These are phyloP conservation scores for honey bee (Apis mellifera) DNA, from an alignment of 1,140 invertebrate genomes.

Conservation along the genomic window DNA sequence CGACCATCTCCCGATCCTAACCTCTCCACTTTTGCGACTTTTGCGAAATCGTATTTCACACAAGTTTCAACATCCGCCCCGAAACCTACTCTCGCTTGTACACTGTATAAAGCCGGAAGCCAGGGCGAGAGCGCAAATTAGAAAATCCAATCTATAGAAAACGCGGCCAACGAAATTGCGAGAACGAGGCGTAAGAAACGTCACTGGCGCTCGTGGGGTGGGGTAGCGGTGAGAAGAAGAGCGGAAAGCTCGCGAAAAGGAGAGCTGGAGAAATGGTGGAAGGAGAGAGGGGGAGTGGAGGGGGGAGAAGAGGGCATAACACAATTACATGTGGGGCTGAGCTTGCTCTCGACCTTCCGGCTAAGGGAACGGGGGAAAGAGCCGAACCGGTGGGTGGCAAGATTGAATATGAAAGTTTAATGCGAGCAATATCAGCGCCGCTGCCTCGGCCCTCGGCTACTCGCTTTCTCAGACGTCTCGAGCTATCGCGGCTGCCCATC, in stretches of 20 bases:
- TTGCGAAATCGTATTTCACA: too few species aligned
- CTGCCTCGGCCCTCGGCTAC: conserved; percentile 65
- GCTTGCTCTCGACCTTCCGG: conserved; percentile 59
- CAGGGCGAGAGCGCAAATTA: conserved; percentile 57
- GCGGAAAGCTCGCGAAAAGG: conserved; percentile 21
- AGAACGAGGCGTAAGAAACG: conserved; percentile 38
- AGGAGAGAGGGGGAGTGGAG: background rate
- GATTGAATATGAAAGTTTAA: conserved; percentile 79
- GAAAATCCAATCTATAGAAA: conserved; percentile 68
- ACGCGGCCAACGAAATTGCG: conserved; percentile 45
- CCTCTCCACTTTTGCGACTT: too few species aligned
- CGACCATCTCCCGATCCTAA: too few species aligned
- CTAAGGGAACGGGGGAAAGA: conserved; percentile 42
- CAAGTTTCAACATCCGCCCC: too few species aligned
- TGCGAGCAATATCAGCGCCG: conserved; percentile 76
- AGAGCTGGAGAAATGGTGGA: conserved; percentile 17
- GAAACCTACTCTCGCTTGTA: too few species aligned
- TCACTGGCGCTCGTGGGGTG: conserved; percentile 14
- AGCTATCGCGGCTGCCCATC: conserved; percentile 64
- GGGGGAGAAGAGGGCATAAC: conserved; percentile 70
- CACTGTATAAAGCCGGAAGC: background rate
- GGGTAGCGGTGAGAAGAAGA: conserved; percentile 5
- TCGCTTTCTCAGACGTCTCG: conserved; percentile 68
- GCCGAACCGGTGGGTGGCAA: conserved; percentile 73
- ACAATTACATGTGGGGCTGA: conserved; percentile 75